Conservation (phyloP, 2,113 vertebrate genomes). For the Takifugu bimaculatus region DNA sequence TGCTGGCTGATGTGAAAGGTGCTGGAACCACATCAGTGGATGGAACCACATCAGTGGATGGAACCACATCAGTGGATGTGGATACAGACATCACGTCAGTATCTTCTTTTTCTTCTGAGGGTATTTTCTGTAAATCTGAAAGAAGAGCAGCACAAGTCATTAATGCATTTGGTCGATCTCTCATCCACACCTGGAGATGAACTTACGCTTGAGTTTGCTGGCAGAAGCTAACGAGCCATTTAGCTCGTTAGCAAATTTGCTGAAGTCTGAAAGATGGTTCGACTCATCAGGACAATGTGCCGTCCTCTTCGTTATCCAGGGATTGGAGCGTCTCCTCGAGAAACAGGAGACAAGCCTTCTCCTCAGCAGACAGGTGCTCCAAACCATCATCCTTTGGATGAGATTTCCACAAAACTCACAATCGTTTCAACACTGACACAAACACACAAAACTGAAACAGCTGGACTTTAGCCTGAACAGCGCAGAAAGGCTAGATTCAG, state of each 20-base stretch:
- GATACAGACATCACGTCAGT: conserved; percentile 10
- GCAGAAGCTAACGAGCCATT: conserved; percentile 59
- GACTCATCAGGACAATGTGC: conserved; percentile 79
- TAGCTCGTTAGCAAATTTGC: conserved; percentile 52
- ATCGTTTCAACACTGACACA: too few relatives aligned
- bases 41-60: too few relatives aligned
- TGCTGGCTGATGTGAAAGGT: conserved; percentile 56
- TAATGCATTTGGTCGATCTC: neutral
- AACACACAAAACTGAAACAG: too few relatives aligned
- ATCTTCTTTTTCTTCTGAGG: conserved; percentile 25
- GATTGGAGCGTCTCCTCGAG: conserved; percentile 92
- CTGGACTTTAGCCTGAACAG: too few relatives aligned
- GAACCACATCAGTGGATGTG: too few relatives aligned
- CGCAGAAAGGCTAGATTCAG: too few relatives aligned
- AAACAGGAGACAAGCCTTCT: conserved; percentile 90
- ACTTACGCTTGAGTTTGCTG: conserved; percentile 57
- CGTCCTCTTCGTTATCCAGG: conserved; percentile 83
- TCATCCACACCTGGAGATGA: conserved; percentile 5
- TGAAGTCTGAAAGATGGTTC: conserved; percentile 40
- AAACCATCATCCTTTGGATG: conserved; percentile 82
- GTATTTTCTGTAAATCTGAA: conserved; percentile 56
- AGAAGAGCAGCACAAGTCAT: conserved; percentile 25
- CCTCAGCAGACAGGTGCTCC: conserved; percentile 87
- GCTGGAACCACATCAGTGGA: conserved; percentile 51
- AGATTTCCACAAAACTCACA: too few relatives aligned